Conservation (phyloP, 2,113 vertebrate species). For the Colistium nudipinnis region DNA sequence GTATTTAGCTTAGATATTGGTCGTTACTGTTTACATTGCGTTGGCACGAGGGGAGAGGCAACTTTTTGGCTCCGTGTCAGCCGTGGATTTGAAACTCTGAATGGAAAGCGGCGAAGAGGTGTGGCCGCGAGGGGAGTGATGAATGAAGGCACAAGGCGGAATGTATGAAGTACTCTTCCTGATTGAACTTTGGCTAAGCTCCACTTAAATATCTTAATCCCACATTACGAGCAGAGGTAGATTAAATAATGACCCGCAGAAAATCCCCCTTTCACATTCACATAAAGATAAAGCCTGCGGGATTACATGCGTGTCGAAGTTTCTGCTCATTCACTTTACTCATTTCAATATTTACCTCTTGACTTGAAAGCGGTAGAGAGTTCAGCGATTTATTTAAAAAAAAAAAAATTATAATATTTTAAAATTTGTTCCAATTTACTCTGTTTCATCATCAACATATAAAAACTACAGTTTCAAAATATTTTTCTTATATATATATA, state of each 20-base stretch:
- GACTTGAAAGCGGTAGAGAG: background rate
- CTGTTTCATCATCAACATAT: too few species aligned
- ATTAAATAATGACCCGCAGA: slow-evolving; percentile 10
- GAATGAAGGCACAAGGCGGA: slow-evolving; percentile 17
- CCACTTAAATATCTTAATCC: slow-evolving; percentile 47
- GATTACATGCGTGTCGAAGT: slow-evolving; percentile 7
- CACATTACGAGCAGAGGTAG: slow-evolving; percentile 22
- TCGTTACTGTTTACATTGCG: too few species aligned
- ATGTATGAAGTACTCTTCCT: slow-evolving; percentile 29
- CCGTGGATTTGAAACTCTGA: background rate
- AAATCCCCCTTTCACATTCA: slow-evolving; percentile 21
- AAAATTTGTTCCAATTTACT: too few species aligned
- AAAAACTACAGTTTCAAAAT: too few species aligned
- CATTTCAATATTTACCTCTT: background rate
- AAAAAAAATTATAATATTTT: too few species aligned
- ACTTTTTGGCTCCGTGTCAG: background rate
- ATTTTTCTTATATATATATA: too few species aligned
- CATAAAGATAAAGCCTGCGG: slow-evolving; percentile 8
- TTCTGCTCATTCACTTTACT: background rate
- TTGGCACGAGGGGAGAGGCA: background rate
- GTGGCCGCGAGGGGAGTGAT: background rate
- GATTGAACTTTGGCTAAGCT: slow-evolving; percentile 40
- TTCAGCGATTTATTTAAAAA: background rate
- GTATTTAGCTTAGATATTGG: too few species aligned
- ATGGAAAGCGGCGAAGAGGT: slow-evolving; percentile 11